Evolutionary conservation across 2,888 invertebrate genomes (phyloP), one percentile per base, ranked within the genome.

Genomic region (Colostygia pectinataria): DNA sequence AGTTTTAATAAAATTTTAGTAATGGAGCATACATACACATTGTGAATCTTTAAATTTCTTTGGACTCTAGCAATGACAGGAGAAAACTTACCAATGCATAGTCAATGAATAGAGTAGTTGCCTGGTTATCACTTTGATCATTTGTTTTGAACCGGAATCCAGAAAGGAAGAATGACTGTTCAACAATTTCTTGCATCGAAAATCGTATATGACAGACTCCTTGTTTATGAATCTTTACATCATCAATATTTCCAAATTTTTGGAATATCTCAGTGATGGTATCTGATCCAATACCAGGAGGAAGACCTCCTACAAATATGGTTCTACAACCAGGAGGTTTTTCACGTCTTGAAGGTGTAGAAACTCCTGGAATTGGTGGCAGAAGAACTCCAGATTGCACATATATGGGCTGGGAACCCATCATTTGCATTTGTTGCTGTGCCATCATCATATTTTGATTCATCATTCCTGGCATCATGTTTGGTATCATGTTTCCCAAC

Each of bases 121-220:
- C 83, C 41, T 85, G 87, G 94, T 94, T 32, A 92, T 93, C 66
- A 93, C 92, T 77, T 93, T 96, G 61, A 91, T 94, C 82, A 93
- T 95, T 61, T 60, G 94, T 93, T 40, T 95, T 92, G 55, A 96
- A 92, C 54, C 95, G 87, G 72, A 94, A 95, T 1, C 96, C 96
- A 5, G 97, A 96, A 7, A 98, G 74, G 70, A 93, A 94, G 61
- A 98, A 95, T 0, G 97, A 95, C 39, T 93, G 93, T 73, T 98
- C 98, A 0, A 98, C 96, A 56, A 94, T 94, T 3, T 93, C 92
- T 65, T 95, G 95, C 52, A 93, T 92, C 25, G 94, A 94, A 82
- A 96, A 98, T 50, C 98, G 92, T 62, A 98, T 95, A 73, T 98
- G 98, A 68, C 97, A 97, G 67, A 98, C 97, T 65, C 97, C 97